A percentile compares a stretch with the other conserved stretches of the same genome.
Conservation (phyloP, 2,797 vertebrate species). For the Carcharodon carcharias region DNA sequence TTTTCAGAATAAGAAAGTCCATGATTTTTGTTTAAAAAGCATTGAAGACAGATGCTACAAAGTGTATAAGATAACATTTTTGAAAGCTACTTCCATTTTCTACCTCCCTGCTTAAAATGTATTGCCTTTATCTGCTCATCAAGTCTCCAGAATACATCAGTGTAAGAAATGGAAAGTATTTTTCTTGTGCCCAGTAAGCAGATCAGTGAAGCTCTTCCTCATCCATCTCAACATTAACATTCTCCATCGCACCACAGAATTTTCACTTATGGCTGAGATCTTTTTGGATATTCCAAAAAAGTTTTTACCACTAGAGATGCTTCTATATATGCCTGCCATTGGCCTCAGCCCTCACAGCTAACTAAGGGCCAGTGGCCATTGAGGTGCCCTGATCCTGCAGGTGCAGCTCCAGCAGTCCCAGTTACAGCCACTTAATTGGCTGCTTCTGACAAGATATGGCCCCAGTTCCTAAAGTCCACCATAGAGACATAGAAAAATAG, state of each 20-base stretch:
- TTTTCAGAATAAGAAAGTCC: background rate
- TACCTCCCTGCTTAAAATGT: background rate
- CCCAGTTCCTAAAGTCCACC: no score
- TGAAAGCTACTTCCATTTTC: background rate
- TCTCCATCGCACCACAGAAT: background rate
- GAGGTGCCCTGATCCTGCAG: no score
- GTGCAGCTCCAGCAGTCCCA: no score
- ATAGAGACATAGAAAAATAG: no score
- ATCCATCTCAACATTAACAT: background rate
- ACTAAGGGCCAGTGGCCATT: no score
- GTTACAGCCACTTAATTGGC: no score
- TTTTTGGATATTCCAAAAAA: background rate
- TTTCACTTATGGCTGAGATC: background rate
- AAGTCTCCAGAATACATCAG: background rate
- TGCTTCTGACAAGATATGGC: no score
- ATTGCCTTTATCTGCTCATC: no score
- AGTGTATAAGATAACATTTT: background rate
- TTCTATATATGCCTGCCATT: no score
- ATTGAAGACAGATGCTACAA: background rate
- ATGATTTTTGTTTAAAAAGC: background rate
- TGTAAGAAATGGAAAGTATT: background rate
- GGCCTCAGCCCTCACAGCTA: no score
- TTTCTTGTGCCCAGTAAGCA: background rate
- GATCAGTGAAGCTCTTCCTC: background rate
- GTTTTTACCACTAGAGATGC: conserved; percentile 12